Conservation (phyloP, 2,888 invertebrate genomes). For the Apodemia mormo region DNA sequence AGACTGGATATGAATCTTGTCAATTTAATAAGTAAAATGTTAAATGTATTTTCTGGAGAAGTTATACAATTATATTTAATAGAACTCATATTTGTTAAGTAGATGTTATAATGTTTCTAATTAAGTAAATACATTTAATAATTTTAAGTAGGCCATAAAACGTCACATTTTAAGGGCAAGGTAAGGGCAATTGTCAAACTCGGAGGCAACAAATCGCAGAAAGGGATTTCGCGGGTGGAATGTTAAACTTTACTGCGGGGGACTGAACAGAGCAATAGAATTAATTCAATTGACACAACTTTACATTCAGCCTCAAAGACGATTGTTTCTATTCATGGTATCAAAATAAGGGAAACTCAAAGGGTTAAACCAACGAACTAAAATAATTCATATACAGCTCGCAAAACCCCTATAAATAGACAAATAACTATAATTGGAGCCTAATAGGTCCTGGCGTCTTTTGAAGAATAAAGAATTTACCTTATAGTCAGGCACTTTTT, state of each 20-base stretch:
- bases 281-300: constrained; percentile 76
- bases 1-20: no score
- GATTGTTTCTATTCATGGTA: constrained; percentile 64
- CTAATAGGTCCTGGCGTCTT: no score
- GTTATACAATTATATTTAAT: no score
- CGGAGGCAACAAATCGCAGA: constrained; percentile 50
- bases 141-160: neutral
- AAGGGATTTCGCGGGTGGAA: constrained; percentile 54
- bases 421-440: neutral
- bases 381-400: constrained; percentile 52
- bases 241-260: constrained; percentile 65
- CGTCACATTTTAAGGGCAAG: constrained; percentile 10
- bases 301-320: constrained; percentile 68
- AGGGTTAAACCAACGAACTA: constrained; percentile 58
- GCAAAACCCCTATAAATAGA: constrained; percentile 6
- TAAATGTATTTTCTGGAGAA: no score
- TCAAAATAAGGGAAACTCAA: constrained; percentile 63
- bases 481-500: no score
- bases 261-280: constrained; percentile 72
- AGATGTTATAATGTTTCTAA: no score
- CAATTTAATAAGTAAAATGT: no score
- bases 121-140: no score
- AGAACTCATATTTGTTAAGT: no score
- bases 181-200: constrained; percentile 37
- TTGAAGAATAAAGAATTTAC: no score